phyloP scores from a whole-genome alignment of 2,113 vertebrate genomes.

The Rhizomys pruinosus region DNA sequence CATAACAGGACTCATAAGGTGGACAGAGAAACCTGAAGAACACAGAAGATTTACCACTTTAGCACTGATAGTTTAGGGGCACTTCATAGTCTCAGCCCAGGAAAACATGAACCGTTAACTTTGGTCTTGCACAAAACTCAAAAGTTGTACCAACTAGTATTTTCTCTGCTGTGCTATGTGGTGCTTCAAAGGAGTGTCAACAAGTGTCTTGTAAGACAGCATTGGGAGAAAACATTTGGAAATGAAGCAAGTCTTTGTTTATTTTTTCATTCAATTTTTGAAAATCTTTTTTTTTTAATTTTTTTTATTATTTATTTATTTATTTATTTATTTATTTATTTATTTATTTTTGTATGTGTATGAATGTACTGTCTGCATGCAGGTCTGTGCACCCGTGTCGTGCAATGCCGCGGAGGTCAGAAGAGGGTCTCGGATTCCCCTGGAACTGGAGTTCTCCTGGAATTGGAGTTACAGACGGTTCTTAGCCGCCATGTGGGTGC shows the following conservation, averaged over 20 bases:
- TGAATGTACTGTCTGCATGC: too few relatives aligned
- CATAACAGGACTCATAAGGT: slow-evolving; percentile 13
- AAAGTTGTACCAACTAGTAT: neutral
- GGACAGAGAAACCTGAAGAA: slow-evolving; percentile 6
- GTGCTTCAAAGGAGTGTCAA: neutral
- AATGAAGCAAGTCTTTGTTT: neutral
- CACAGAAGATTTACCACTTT: slow-evolving; percentile 10
- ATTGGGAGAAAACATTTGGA: slow-evolving; percentile 4
- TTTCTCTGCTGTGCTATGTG: neutral
- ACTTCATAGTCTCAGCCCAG: neutral
- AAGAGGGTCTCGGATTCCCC: too few relatives aligned
- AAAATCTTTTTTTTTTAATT: too few relatives aligned
- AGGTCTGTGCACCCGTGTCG: too few relatives aligned
- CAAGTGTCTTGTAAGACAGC: slow-evolving; percentile 1
- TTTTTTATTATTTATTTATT: too few relatives aligned
- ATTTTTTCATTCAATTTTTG: neutral
- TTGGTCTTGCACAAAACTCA: neutral
- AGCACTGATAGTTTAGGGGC: neutral
- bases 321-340: too few relatives aligned
- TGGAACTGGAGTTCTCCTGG: too few relatives aligned
- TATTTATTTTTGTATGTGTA: too few relatives aligned
- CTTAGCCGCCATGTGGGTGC: too few relatives aligned
- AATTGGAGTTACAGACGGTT: too few relatives aligned
- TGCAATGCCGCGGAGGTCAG: too few relatives aligned
- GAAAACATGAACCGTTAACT: neutral